Percentiles rank a stretch among this genome's conserved stretches.
phyloP scores from a whole-genome alignment of 2,888 invertebrate genomes.

The Tiliacea citrago region DNA sequence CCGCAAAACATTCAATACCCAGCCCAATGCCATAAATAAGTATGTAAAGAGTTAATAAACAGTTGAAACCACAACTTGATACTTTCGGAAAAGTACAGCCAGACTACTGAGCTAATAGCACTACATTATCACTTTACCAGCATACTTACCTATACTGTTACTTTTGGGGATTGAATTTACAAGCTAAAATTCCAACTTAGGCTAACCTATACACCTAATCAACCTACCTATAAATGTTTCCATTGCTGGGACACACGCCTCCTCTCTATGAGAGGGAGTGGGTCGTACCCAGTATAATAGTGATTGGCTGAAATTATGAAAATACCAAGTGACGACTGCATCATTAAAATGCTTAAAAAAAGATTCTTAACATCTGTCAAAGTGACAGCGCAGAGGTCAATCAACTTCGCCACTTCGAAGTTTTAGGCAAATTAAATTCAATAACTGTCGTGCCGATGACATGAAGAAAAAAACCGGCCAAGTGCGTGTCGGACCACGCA shows the following conservation, averaged over 20 bases:
- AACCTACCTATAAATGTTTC: background rate
- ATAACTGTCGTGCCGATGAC: too few species aligned
- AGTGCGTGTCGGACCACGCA: too few species aligned
- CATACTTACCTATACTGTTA: background rate
- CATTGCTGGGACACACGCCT: background rate
- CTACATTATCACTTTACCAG: background rate
- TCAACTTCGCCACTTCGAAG: background rate
- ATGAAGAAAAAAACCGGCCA: too few species aligned
- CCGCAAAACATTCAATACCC: slow-evolving; percentile 49
- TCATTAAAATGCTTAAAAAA: background rate
- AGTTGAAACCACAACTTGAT: background rate
- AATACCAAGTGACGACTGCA: background rate
- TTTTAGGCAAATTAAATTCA: too few species aligned
- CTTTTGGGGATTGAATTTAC: background rate
- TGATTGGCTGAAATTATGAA: background rate
- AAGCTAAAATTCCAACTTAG: background rate
- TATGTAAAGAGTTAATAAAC: background rate
- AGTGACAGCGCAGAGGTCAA: background rate
- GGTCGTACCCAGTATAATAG: background rate
- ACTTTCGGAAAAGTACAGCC: background rate
- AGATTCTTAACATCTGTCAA: background rate
- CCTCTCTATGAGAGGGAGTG: background rate
- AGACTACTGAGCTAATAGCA: background rate
- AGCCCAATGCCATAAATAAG: slow-evolving; percentile 44
- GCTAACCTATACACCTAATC: background rate